Evolutionary conservation across 2,113 vertebrate species (phyloP).

Genomic region (Spea bombifrons): DNA sequence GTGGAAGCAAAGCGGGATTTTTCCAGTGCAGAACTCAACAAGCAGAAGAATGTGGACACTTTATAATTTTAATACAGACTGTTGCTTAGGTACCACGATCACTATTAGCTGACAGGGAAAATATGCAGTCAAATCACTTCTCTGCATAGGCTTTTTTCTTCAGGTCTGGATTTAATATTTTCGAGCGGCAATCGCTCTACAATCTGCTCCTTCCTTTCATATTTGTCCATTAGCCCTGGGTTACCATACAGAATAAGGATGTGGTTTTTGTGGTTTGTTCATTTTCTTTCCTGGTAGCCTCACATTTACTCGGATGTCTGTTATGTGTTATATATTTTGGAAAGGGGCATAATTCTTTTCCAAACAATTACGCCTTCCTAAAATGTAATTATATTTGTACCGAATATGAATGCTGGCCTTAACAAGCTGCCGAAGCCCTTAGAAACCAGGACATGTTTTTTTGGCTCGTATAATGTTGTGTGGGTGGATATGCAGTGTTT

Average conservation of each 20-base stretch:
- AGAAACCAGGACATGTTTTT: constrained; percentile 20
- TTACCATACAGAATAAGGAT: constrained; percentile 44
- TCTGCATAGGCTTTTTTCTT: constrained; percentile 6
- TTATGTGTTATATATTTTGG: constrained; percentile 39
- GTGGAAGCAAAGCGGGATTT: background rate
- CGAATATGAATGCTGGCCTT: constrained; percentile 43
- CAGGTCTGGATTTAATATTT: constrained; percentile 46
- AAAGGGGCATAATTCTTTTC: constrained; percentile 42
- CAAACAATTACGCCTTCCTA: constrained; percentile 42
- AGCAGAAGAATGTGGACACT: background rate
- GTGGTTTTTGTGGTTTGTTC: constrained; percentile 47
- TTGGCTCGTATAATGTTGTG: constrained; percentile 3
- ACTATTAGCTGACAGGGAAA: constrained; percentile 37
- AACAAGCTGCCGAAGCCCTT: constrained; percentile 20
- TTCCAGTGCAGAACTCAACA: background rate
- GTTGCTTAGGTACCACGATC: constrained; percentile 11
- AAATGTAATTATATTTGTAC: constrained; percentile 40
- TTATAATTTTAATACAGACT: constrained; percentile 20
- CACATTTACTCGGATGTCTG: constrained; percentile 44
- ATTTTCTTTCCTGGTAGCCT: constrained; percentile 48
- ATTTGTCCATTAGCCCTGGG: constrained; percentile 43
- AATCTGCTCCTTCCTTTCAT: constrained; percentile 45
- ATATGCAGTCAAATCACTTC: constrained; percentile 27
- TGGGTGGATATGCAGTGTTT: constrained; percentile 30
- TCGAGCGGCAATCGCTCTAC: constrained; percentile 32